A percentile compares a stretch with the other conserved stretches of the same genome.
Evolutionary conservation across 1,140 invertebrate genomes (phyloP).

Genomic region (Spodoptera litura): DNA sequence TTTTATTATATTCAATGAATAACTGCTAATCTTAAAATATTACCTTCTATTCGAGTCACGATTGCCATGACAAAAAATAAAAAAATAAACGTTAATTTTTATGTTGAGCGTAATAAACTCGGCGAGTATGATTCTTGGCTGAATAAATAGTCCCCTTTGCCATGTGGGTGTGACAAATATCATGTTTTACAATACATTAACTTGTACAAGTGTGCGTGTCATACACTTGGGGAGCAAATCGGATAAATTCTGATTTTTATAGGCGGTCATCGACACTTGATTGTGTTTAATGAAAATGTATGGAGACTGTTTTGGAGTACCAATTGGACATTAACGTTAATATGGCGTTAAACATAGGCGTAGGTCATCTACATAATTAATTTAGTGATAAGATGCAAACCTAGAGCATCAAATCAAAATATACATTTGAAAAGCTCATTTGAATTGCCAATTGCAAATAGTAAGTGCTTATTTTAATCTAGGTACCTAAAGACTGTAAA

Average conservation of each 20-base stretch:
- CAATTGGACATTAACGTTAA: no score
- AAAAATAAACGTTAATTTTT: slow-evolving; percentile 4
- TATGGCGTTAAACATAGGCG: no score
- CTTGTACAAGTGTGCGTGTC: slow-evolving; percentile 19
- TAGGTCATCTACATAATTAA: no score
- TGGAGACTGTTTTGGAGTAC: no score
- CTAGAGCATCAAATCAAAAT: background rate
- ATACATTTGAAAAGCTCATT: no score
- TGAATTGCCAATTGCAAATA: no score
- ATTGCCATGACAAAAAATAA: background rate
- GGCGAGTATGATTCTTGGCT: slow-evolving; percentile 8
- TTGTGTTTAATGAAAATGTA: slow-evolving; percentile 23
- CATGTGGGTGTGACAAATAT: slow-evolving; percentile 48
- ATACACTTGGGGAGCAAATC: slow-evolving; percentile 23
- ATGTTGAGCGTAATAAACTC: slow-evolving; percentile 11
- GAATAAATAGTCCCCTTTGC: slow-evolving; percentile 38
- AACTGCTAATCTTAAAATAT: background rate
- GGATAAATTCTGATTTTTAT: slow-evolving; percentile 42
- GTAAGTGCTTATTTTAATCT: no score
- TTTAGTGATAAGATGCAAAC: no score
- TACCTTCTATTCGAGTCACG: background rate
- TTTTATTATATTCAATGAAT: no score
- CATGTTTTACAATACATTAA: slow-evolving; percentile 46
- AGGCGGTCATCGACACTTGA: slow-evolving; percentile 41
- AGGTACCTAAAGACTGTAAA: background rate